Base-by-base conservation (phyloP, 2,797 vertebrate genomes). In the Acrocephalus scirpaceus region DNA sequence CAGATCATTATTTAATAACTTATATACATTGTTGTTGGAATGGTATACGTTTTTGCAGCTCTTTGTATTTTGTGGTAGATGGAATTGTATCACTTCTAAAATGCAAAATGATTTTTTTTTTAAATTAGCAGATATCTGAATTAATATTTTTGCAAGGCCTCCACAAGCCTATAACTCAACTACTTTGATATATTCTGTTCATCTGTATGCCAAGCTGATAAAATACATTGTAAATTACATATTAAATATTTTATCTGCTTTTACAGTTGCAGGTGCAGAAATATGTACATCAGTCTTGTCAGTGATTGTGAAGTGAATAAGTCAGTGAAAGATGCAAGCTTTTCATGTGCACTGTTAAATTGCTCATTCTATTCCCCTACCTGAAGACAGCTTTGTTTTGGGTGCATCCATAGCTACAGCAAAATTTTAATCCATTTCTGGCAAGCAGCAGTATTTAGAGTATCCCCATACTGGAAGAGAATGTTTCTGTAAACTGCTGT, bases 1-100 rank as follows among this genome's bases (percentile, higher is more conserved):
- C 97, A 98, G 90, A 98, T 98, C 97, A 98, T 99, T 98, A 99
- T 99, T 99, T 98, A 99, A 99, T 99, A 99, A 98, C 97, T 99
- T 99, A 98, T 98, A 97, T 98, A 98, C 97, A 88, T 96, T 98
- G 97, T 98, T 98, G 98, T 98, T 98, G 98, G 98, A 98, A 98
- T 97, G 97, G 91, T 98, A 98, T 98, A 97, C 64, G 69, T 98
- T 98, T 98, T 98, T 98, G 95, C 97, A 98, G 98, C 96, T 97
- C 97, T 98, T 98, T 98, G 98, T 98, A 98, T 98, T 98, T 98
- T 98, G 98, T 98, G 98, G 97, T 98, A 97, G 97, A 97, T 97
- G 96, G 93, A 98, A 98, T 96, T 98, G 94, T 98, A 97, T 98
- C 97, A 97, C 96, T 97, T 98, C 96, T 97, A 96, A 98, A 97